A percentile compares a stretch with the other conserved stretches of the same genome.
Conservation (phyloP, 1,140 invertebrate genomes). For the Trachymyrmex cornetzi region DNA sequence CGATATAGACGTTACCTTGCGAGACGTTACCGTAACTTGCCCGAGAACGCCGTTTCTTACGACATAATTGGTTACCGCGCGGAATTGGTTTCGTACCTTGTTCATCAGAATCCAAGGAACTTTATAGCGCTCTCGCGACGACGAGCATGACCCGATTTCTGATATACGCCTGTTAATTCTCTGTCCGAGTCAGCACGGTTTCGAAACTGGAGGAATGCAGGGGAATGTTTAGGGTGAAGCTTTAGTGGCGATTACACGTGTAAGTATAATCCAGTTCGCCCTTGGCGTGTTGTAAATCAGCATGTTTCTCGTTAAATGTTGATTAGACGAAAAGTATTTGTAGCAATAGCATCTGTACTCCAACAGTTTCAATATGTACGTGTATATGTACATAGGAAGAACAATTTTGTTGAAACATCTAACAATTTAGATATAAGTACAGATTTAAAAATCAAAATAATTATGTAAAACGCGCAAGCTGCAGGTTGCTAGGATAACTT, state of each 20-base stretch:
- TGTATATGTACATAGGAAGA: no score
- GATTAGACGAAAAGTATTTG: background rate
- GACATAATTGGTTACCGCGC: constrained; percentile 76
- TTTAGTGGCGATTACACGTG: constrained; percentile 46
- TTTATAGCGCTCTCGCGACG: constrained; percentile 32
- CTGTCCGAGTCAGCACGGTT: constrained; percentile 1
- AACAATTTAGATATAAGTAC: no score
- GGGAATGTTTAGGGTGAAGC: constrained; percentile 8
- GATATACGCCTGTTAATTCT: constrained; percentile 65
- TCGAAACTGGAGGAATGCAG: background rate
- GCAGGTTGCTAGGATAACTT: no score
- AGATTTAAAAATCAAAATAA: no score
- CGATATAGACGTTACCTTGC: constrained; percentile 39
- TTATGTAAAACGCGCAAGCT: no score
- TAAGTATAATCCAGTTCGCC: constrained; percentile 47
- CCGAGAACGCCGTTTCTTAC: constrained; percentile 70
- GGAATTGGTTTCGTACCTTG: constrained; percentile 66
- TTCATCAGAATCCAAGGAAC: constrained; percentile 47
- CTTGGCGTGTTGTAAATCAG: background rate
- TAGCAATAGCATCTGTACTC: background rate
- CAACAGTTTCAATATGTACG: background rate
- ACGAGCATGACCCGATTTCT: constrained; percentile 66
- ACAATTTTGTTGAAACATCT: no score
- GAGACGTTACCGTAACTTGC: constrained; percentile 62
- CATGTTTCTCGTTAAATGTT: constrained; percentile 14